Evolutionary conservation across 2,797 vertebrate species (phyloP).

Genomic region (Gouania willdenowi): DNA sequence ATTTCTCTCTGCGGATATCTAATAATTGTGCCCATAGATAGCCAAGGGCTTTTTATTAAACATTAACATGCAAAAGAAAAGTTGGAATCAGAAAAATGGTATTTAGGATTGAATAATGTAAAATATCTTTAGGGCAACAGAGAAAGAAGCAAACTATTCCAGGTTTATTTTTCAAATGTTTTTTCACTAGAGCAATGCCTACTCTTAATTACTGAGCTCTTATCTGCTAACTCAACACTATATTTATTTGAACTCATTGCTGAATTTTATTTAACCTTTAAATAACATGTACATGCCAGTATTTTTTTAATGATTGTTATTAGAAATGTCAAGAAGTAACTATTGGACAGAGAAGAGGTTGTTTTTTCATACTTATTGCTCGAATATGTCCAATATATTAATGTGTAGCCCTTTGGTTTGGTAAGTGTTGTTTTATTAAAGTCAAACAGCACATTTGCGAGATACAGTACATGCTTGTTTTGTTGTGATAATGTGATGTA

Average conservation of each 20-base stretch:
- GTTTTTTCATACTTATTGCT: conserved; percentile 59
- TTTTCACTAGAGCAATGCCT: conserved; percentile 55
- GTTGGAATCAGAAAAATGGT: conserved; percentile 89
- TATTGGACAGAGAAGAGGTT: conserved; percentile 34
- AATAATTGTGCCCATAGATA: conserved; percentile 91
- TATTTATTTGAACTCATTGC: conserved; percentile 64
- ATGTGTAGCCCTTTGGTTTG: conserved; percentile 47
- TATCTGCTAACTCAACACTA: conserved; percentile 64
- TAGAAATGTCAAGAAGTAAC: conserved; percentile 58
- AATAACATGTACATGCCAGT: conserved; percentile 54
- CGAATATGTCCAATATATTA: conserved; percentile 42
- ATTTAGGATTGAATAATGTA: conserved; percentile 97
- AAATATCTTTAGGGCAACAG: conserved; percentile 89
- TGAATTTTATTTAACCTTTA: conserved; percentile 65
- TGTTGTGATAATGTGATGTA: too few species aligned
- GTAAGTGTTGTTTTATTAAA: conserved; percentile 37
- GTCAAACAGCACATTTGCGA: conserved; percentile 38
- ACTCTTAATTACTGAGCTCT: conserved; percentile 67
- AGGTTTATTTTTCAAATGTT: conserved; percentile 80
- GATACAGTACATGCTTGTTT: too few species aligned
- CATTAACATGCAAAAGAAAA: conserved; percentile 94
- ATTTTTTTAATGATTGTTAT: conserved; percentile 48
- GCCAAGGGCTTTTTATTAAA: conserved; percentile 95
- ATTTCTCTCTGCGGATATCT: conserved; percentile 95
- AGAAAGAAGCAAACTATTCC: conserved; percentile 76